Conservation (phyloP, 2,797 vertebrate species). For the Ciconia nigra region DNA sequence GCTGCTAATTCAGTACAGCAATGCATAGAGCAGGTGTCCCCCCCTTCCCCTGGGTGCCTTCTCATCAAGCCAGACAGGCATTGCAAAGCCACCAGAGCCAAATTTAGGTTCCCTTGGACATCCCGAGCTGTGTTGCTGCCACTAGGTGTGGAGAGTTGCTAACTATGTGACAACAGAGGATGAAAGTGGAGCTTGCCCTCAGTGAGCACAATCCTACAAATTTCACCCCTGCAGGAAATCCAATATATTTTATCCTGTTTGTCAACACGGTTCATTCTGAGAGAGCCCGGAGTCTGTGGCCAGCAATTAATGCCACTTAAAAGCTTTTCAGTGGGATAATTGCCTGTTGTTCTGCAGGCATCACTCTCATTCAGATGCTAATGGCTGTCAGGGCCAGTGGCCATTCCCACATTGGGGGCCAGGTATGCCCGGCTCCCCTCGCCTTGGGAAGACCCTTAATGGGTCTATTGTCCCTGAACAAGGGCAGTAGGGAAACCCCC, state of each 20-base stretch:
- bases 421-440: conserved; percentile 38
- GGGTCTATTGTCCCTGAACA: conserved; percentile 35
- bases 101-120: background rate
- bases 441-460: conserved; percentile 18
- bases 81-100: background rate
- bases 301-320: conserved; percentile 69
- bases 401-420: conserved; percentile 49
- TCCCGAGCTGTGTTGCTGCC: background rate
- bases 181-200: background rate
- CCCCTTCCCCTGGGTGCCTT: background rate
- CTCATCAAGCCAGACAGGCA: background rate
- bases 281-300: background rate
- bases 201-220: background rate
- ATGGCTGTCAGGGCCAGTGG: conserved; percentile 41
- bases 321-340: conserved; percentile 65
- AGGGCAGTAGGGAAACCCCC: background rate
- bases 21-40: background rate
- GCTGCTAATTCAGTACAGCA: background rate
- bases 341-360: conserved; percentile 59
- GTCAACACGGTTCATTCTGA: conserved; percentile 30
- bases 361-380: conserved; percentile 62
- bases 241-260: conserved; percentile 37
- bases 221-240: conserved; percentile 1
- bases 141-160: background rate
- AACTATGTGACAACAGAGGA: background rate